Conservation (phyloP, 2,113 vertebrate species). For the Equus quagga region DNA sequence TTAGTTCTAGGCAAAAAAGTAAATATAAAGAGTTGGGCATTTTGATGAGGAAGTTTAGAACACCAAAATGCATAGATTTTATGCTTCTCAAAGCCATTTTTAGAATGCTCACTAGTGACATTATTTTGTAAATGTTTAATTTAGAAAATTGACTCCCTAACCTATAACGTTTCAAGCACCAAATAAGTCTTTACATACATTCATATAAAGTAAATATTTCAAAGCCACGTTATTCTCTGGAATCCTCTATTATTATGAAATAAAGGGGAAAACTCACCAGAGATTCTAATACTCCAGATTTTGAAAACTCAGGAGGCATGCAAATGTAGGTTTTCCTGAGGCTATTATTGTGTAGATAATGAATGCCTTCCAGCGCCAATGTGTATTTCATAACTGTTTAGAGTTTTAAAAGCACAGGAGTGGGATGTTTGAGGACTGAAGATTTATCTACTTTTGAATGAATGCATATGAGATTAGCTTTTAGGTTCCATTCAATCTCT, state of each 20-base stretch:
- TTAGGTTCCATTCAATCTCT: conserved; percentile 48
- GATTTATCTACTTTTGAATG: conserved; percentile 57
- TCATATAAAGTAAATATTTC: conserved; percentile 37
- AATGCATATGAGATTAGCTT: conserved; percentile 47
- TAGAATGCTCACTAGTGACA: not conserved
- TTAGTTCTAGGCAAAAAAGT: not conserved
- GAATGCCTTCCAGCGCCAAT: conserved; percentile 10
- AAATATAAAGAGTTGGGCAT: not conserved
- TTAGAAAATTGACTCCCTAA: not conserved
- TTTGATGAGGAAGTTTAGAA: not conserved
- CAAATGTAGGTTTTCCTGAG: conserved; percentile 42
- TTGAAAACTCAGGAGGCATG: not conserved
- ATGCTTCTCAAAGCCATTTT: not conserved
- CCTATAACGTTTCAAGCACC: not conserved
- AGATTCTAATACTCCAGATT: not conserved
- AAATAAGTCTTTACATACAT: not conserved
- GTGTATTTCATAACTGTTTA: not conserved
- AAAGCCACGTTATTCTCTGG: not conserved
- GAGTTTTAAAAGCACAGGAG: conserved; percentile 58
- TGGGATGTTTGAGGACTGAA: conserved; percentile 33
- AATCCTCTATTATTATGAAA: conserved; percentile 32
- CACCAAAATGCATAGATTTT: not conserved
- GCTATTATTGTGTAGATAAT: not conserved
- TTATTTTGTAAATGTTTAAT: conserved; percentile 12
- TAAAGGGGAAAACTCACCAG: not conserved